Evolutionary conservation across 2,797 vertebrate species (phyloP), one percentile per base, ranked within the genome.

Genomic region (Acanthis flammea): DNA sequence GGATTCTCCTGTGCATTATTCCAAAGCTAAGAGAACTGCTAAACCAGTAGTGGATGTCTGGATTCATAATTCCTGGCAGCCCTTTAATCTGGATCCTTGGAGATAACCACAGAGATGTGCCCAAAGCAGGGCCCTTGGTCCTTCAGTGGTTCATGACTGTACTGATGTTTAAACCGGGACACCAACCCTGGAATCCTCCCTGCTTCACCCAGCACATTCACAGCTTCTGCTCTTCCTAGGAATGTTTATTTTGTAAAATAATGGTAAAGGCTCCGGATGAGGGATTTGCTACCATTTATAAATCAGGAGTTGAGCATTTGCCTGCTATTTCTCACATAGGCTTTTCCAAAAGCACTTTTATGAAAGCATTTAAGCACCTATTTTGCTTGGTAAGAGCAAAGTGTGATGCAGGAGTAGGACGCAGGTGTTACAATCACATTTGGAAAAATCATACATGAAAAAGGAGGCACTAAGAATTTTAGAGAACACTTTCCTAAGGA

Each of bases 311-410:
- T 53, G 44, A 78, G 19, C 5, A 17, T 58, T 81, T 72, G 58
- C 10, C 12, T 76, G 37, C 6, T 35, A 28, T 18, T 90, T 60
- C 63, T 61, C 71, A 73, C 0, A 0, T 0, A 73, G 45, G 3
- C 8, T 87, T 85, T 76, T 66, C 63, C 45, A 60, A 50, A 79
- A 7, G 9, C n/a, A 41, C 30, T 53, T 87, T 24, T 16, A 24
- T 24, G 39, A 74, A 83, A 42, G 12, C 39, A 50, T 58, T 42
- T 28, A 57, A 76, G 7, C 15, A 50, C n/a, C 3, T 13, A n/a
- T 71, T 92, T 33, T 13, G 9, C 21, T 57, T 63, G 19, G 11
- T 67, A 60, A 67, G 33, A 84, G 14, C 18, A 42, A 75, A 86
- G 21, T 2, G 3, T 48, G 68, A 47, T 47, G 47, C 50, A 75